These are phyloP conservation scores for Molanna angustata DNA, from an alignment of 2,888 invertebrate species.

Conservation along the genomic window DNA sequence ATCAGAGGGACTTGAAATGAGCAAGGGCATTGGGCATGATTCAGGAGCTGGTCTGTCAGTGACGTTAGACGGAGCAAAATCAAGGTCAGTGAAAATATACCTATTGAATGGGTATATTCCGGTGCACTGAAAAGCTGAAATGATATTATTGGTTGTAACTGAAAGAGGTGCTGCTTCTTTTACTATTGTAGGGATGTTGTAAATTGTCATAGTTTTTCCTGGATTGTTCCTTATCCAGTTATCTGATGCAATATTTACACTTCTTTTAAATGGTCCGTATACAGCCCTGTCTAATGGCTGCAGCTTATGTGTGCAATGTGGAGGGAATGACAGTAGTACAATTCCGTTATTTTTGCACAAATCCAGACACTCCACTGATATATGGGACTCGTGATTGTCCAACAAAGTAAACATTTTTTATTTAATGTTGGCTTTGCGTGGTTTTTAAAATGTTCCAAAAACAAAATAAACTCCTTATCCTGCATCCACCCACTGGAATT, in stretches of 20 bases:
- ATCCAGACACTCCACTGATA: not conserved
- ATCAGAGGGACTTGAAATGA: too few relatives aligned
- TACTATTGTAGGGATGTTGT: slow-evolving; percentile 4
- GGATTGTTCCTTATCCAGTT: not conserved
- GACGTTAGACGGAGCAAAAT: not conserved
- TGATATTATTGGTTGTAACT: not conserved
- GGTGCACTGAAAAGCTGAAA: not conserved
- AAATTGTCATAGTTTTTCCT: slow-evolving; percentile 1
- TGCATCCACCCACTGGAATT: not conserved
- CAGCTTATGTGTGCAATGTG: slow-evolving; percentile 8
- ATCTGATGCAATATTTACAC: not conserved
- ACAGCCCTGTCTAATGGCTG: not conserved
- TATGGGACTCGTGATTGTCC: not conserved
- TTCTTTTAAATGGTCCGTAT: not conserved
- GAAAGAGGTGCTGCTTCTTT: not conserved
- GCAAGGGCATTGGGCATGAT: too few relatives aligned
- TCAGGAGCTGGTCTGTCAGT: not conserved
- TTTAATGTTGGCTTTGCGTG: not conserved
- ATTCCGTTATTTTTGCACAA: not conserved
- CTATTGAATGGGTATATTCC: not conserved
- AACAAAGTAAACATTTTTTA: not conserved
- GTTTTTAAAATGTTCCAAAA: not conserved
- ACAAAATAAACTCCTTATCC: not conserved
- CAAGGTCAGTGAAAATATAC: slow-evolving; percentile 1
- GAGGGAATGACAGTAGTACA: slow-evolving; percentile 2